These are phyloP conservation scores for Percopsis omiscomaycus DNA, from an alignment of 2,797 vertebrate species.

Conservation along the genomic window DNA sequence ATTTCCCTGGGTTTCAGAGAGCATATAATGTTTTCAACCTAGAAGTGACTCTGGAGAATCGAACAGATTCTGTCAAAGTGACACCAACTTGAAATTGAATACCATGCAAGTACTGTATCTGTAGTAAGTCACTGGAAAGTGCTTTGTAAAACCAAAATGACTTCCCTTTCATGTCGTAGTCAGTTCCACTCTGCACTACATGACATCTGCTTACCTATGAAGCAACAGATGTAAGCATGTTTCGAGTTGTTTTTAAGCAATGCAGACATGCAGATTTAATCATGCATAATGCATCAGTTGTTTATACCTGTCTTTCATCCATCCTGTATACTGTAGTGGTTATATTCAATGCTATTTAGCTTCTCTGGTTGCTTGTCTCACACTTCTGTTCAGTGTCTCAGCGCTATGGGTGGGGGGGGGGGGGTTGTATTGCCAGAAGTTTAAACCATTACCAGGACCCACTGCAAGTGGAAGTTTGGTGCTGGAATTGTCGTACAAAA, in stretches of 20 bases:
- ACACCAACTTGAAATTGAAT: not conserved
- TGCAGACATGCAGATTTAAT: conserved; percentile 7
- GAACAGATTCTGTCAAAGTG: not conserved
- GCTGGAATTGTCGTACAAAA: conserved; percentile 29
- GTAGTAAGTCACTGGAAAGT: not conserved
- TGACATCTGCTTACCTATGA: not conserved
- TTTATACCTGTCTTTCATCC: conserved; percentile 31
- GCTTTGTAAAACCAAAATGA: not conserved
- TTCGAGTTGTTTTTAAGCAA: no score
- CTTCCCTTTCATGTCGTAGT: not conserved
- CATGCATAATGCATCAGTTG: conserved; percentile 13
- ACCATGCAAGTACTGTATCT: not conserved
- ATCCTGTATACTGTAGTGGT: not conserved
- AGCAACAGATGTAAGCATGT: no score
- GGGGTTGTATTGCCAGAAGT: conserved; percentile 4
- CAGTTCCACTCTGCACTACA: not conserved
- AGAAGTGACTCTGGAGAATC: not conserved
- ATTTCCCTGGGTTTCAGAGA: not conserved
- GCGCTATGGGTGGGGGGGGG: not conserved
- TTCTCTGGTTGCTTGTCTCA: conserved; percentile 9
- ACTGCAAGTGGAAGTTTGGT: conserved; percentile 14
- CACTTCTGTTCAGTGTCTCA: conserved; percentile 31
- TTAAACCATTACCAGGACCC: conserved; percentile 4
- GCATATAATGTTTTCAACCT: conserved; percentile 5
- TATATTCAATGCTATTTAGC: conserved; percentile 23